Conservation (phyloP, 2,888 invertebrate genomes). For the Augiades crinisus region DNA sequence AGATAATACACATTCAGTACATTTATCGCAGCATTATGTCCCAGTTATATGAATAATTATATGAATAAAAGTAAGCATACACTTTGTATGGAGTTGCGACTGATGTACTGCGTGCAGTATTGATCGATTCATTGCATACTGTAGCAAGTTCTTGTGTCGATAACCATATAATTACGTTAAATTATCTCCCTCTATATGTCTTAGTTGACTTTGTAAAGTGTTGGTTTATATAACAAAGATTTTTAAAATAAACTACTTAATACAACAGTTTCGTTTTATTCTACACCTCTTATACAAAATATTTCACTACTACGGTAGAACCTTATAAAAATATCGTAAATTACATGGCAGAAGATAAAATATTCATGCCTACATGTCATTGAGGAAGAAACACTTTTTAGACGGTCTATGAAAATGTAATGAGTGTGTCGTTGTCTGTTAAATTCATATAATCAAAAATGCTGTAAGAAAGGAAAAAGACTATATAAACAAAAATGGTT, state of each 20-base stretch:
- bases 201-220: constrained; percentile 73
- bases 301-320: not conserved
- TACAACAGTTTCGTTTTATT: constrained; percentile 62
- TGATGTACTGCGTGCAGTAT: not conserved
- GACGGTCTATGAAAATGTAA: too few species aligned
- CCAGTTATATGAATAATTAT: too few species aligned
- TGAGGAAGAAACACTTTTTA: too few species aligned
- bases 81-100: not conserved
- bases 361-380: too few species aligned
- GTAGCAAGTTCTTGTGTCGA: not conserved
- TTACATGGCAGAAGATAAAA: too few species aligned
- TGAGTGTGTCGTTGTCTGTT: too few species aligned
- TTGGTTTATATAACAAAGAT: constrained; percentile 80
- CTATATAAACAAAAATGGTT: too few species aligned
- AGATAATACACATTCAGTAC: not conserved
- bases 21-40: not conserved
- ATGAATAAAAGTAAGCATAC: not conserved
- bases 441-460: too few species aligned
- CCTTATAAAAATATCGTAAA: constrained; percentile 18
- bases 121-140: not conserved
- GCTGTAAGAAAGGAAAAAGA: too few species aligned
- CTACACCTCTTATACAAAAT: not conserved
- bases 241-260: constrained; percentile 80
- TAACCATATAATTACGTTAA: constrained; percentile 28
- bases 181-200: constrained; percentile 47